Evolutionary conservation across 2,888 invertebrate species (phyloP).

Genomic region (Neoaliturus tenellus): DNA sequence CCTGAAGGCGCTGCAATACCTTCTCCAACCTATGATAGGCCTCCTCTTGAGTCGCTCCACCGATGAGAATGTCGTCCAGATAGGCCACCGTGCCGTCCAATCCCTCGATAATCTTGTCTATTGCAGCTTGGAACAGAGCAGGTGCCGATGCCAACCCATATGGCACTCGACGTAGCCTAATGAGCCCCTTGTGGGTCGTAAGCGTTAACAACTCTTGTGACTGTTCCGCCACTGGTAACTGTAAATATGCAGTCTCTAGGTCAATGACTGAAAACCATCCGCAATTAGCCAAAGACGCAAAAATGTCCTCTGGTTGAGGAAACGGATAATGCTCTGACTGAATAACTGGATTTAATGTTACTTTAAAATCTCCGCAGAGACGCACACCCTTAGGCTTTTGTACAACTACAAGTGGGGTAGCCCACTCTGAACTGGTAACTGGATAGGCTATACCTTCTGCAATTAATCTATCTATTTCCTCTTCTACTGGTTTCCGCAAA

Average conservation of each 20-base stretch:
- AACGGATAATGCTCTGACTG: conserved; percentile 68
- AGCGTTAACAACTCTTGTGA: conserved; percentile 67
- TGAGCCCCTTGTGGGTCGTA: conserved; percentile 66
- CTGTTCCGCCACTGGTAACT: conserved; percentile 64
- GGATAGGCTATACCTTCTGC: no score
- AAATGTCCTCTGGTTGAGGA: conserved; percentile 68
- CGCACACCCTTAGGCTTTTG: no score
- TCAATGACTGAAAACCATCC: conserved; percentile 62
- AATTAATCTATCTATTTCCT: no score
- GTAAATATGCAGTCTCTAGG: conserved; percentile 67
- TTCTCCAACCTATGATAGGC: conserved; percentile 51
- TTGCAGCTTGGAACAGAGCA: conserved; percentile 62
- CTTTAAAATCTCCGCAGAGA: no score
- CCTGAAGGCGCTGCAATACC: conserved; percentile 62
- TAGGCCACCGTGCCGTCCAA: conserved; percentile 59
- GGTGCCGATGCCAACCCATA: conserved; percentile 64
- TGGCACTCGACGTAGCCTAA: conserved; percentile 59
- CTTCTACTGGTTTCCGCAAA: not conserved
- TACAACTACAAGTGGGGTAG: no score
- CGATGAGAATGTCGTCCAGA: conserved; percentile 66
- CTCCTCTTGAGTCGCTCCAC: conserved; percentile 52
- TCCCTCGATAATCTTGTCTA: conserved; percentile 59
- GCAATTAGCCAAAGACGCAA: conserved; percentile 63
- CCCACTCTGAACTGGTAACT: conserved; percentile 63
- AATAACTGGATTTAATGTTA: conserved; percentile 66